These are phyloP conservation scores for Cryptocephalus primarius DNA, from an alignment of 2,888 invertebrate genomes.

Conservation along the genomic window DNA sequence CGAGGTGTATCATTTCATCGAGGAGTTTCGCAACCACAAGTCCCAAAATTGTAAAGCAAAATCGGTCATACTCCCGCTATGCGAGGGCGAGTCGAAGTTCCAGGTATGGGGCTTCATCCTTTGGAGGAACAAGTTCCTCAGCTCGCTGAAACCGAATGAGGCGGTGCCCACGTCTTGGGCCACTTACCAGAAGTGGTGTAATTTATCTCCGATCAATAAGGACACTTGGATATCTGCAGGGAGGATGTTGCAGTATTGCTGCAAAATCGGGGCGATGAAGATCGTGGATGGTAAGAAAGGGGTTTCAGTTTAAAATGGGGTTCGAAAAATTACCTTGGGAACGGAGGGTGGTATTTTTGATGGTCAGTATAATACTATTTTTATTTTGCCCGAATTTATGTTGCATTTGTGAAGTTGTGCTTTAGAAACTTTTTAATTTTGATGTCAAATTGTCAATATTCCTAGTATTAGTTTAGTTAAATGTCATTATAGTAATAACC, in stretches of 20 bases:
- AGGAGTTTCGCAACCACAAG: slow-evolving; percentile 68
- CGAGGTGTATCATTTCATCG: slow-evolving; percentile 66
- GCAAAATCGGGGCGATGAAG: slow-evolving; percentile 56
- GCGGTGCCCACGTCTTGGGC: slow-evolving; percentile 52
- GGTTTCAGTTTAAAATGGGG: too few species aligned
- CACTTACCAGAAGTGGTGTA: slow-evolving; percentile 74
- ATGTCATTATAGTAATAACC: too few species aligned
- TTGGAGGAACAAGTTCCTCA: slow-evolving; percentile 59
- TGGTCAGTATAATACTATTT: too few species aligned
- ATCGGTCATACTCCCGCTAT: slow-evolving; percentile 49
- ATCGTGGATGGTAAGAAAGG: slow-evolving; percentile 39
- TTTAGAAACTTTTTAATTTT: too few species aligned
- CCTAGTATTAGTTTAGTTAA: too few species aligned
- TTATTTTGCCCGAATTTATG: too few species aligned
- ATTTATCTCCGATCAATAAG: slow-evolving; percentile 61
- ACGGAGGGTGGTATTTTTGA: too few species aligned
- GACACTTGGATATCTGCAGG: slow-evolving; percentile 75
- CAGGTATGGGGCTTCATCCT: slow-evolving; percentile 78
- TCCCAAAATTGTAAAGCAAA: slow-evolving; percentile 43
- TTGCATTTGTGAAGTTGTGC: too few species aligned
- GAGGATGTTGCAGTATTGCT: slow-evolving; percentile 59
- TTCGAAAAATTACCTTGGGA: too few species aligned
- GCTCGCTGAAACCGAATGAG: slow-evolving; percentile 50
- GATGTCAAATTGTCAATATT: too few species aligned
- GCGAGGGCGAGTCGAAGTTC: slow-evolving; percentile 65